Evolutionary conservation across 1,140 invertebrate species (phyloP).

Genomic region (Tetraneura akinire): DNA sequence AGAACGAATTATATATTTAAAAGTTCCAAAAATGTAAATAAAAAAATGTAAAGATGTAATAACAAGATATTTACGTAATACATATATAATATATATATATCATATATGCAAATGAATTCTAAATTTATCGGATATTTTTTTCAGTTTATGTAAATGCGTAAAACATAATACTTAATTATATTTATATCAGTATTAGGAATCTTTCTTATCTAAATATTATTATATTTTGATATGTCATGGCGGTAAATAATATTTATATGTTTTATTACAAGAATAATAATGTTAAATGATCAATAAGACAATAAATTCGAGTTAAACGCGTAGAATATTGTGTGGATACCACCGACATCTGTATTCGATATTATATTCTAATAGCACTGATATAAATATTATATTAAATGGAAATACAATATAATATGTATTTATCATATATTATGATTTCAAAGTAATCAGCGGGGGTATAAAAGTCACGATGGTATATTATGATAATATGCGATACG

Average conservation of each 20-base stretch:
- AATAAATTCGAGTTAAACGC: neutral
- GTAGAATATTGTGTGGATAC: neutral
- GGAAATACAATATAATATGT: too few relatives aligned
- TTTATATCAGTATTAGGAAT: neutral
- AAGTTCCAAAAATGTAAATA: too few relatives aligned
- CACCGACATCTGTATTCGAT: neutral
- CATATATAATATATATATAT: too few relatives aligned
- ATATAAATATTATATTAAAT: neutral
- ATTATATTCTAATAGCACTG: conserved; percentile 6
- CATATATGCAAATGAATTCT: too few relatives aligned
- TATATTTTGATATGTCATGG: neutral
- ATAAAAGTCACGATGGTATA: conserved; percentile 13
- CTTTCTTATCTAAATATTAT: neutral
- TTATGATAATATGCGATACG: too few relatives aligned
- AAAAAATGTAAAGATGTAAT: too few relatives aligned
- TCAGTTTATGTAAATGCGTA: too few relatives aligned
- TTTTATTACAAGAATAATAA: neutral
- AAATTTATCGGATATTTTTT: too few relatives aligned
- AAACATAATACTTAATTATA: too few relatives aligned
- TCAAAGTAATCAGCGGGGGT: conserved; percentile 27
- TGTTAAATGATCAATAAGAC: neutral
- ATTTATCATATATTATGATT: conserved; percentile 1
- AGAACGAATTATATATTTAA: too few relatives aligned
- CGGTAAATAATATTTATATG: neutral
- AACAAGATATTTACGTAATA: too few relatives aligned